Evolutionary conservation across 2,113 vertebrate species (phyloP), one percentile per base, ranked within the genome.

Genomic region (Gymnorhina tibicen): DNA sequence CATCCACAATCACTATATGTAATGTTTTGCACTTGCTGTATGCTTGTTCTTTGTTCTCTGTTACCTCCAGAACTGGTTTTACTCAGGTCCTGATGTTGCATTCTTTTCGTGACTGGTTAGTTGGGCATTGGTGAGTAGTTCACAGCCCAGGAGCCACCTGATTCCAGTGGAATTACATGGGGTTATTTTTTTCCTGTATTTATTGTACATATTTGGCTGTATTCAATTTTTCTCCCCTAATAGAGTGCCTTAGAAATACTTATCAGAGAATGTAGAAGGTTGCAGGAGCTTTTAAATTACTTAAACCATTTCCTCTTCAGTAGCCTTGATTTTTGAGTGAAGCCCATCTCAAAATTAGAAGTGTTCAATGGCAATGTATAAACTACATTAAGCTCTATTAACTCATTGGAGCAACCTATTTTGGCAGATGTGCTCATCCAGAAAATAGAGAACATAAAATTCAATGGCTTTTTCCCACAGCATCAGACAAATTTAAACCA

Each of bases 361-460:
- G 32, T 73, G 41, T 81, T 85, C 47, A 83, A 64, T 70, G 39
- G 59, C 24, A 89, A 53, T 23, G 22, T 69, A 56, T 77, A 77
- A 90, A 90, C 87, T 70, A 49, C 55, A 90, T 77, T 90, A 69
- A 90, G 60, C 18, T 89, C 20, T 87, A 83, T 78, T 87, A 94
- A 87, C 63, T 85, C 80, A 56, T 75, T 73, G 56, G 20, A 91
- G 39, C 70, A 93, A 89, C 17, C 6, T 77, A 70, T 91, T 94
- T 91, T 75, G 81, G 30, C 78, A 93, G 90, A 85, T 68, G 55
- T 87, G 55, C 35, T 94, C 67, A 92, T 87, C 74, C 85, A 89
- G 89, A 93, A 97, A 95, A 92, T 66, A 91, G 85, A 91, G 41
- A 94, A 85, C 46, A 87, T 87, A 95, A 95, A 95, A 93, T 85